Evolutionary conservation across 1,140 invertebrate species (phyloP), one percentile per base, ranked within the genome.

Genomic region (Periplaneta americana): DNA sequence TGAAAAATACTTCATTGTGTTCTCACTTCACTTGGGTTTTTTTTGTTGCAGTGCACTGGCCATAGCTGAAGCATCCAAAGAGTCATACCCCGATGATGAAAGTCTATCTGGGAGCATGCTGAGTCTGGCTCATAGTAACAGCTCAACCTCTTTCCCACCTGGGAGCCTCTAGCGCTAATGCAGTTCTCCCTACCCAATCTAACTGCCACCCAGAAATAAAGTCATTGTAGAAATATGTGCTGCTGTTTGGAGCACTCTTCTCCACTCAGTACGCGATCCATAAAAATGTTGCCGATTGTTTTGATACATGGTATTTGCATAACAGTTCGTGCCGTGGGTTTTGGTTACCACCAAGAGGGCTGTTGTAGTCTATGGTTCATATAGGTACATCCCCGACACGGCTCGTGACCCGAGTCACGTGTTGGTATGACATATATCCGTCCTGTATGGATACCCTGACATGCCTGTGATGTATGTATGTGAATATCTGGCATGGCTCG

Each of bases 71-170:
- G 95, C 95, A 85, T 96, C 95, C 82, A 92, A 94, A 85, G 96
- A 97, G 87, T 92, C 92, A 84, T 96, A 95, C 89, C 93, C 93
- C 82, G 96, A 96, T 84, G 96, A 98, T 88, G 93, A 95, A 86
- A 97, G 96, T 87, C 91, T 98, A 82, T 97, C 96, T 66, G 97
- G 97, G 84, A 98, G 96, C 83, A 96, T 98, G 94, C 92, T 98
- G 86, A 98, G 96, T 90, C 91, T 98, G 87, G 96, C 95, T 83
- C 95, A 96, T 90, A 97, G 95, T 91, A 97, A 97, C 92, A 97
- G 95, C 89, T 96, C 95, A 83, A 95, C 94, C 85, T 95, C 94
- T 88, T 96, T 96, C 89, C 94, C 94, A 86, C 94, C 94, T 87
- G 94, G 94, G 88, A 95, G 94, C 89, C 93, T 96, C 88, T 95